Percentiles rank a stretch among this genome's conserved stretches.
Evolutionary conservation across 2,113 vertebrate species (phyloP).

Genomic region (Etia nguti): DNA sequence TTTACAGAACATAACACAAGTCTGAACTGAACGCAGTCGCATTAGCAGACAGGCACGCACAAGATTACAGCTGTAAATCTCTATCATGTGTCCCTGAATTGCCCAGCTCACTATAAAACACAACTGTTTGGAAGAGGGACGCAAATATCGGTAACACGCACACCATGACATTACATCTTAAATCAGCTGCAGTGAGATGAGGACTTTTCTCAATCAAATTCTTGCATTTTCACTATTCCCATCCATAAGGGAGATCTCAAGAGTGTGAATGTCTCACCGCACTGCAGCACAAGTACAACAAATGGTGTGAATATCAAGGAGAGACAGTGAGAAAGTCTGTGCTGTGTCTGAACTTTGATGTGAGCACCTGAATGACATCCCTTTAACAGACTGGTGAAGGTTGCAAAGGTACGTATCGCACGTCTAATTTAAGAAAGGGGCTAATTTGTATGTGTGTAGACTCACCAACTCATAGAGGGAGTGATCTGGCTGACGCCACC

Average conservation of each 20-base stretch:
- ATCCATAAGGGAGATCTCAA: background rate
- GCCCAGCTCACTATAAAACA: background rate
- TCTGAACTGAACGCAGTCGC: background rate
- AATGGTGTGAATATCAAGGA: background rate
- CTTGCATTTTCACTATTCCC: background rate
- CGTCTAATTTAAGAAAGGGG: background rate
- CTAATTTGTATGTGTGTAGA: slow-evolving; percentile 26
- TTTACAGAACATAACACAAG: background rate
- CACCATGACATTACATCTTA: background rate
- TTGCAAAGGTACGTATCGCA: background rate
- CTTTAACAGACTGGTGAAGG: background rate
- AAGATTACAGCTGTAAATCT: background rate
- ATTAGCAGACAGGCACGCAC: background rate
- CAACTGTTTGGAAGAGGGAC: background rate
- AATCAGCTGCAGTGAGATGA: background rate
- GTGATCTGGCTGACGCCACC: slow-evolving; percentile 89
- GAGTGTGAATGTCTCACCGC: background rate
- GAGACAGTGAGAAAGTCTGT: background rate
- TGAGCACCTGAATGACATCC: background rate
- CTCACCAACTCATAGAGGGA: slow-evolving; percentile 97
- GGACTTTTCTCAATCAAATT: background rate
- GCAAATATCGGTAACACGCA: background rate
- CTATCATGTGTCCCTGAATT: background rate
- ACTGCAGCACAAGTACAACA: background rate
- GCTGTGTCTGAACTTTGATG: background rate